Evolutionary conservation across 2,888 invertebrate species (phyloP), one percentile per base, ranked within the genome.

Genomic region (Erannis defoliaria): DNA sequence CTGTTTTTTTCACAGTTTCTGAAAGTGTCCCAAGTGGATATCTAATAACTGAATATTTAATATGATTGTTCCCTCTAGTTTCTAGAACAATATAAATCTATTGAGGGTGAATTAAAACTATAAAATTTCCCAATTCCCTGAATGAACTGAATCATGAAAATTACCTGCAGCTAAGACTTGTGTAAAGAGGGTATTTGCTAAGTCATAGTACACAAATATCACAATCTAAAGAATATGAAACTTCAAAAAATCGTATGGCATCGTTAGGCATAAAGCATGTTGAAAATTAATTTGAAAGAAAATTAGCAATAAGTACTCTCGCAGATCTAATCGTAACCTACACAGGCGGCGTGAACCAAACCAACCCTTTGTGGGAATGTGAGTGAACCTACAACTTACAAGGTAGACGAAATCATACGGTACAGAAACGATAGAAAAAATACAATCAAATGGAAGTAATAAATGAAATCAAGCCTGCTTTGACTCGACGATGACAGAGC

Each of bases 281-380:
- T 50, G 26, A 16, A 3, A 10, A 31, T 19, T 16, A 19, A 16
- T 45, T 26, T 23, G 16, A 16, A 35, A 56, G 1, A 26, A 40
- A 54, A 42, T 29, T 9, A 43, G n/a, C n/a, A n/a, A n/a, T n/a
- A n/a, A n/a, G n/a, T 43, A 35, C 1, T 26, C 26, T 51, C 23
- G 48, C 73, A 77, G 71, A 80, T 82, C 82, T 91, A 91, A 92
- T 91, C 26, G 26, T 26, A 26, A 26, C 91, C 90, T 86, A 90
- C 88, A 86, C 89, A 82, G 68, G 79, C 74, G 66, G 72, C 72
- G 59, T 70, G 67, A 71, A 69, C 74, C 77, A 82, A 71, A 69
- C 74, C 77, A 82, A 45, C 53, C 78, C 76, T 76, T 80, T 72
- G 75, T 77, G 71, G 67, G 64, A 70, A 70, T 62, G 58, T 5